Percentiles rank a stretch among this genome's conserved stretches.
These are phyloP conservation scores for Prunella strophiata DNA, from an alignment of 2,797 vertebrate genomes.

Conservation along the genomic window DNA sequence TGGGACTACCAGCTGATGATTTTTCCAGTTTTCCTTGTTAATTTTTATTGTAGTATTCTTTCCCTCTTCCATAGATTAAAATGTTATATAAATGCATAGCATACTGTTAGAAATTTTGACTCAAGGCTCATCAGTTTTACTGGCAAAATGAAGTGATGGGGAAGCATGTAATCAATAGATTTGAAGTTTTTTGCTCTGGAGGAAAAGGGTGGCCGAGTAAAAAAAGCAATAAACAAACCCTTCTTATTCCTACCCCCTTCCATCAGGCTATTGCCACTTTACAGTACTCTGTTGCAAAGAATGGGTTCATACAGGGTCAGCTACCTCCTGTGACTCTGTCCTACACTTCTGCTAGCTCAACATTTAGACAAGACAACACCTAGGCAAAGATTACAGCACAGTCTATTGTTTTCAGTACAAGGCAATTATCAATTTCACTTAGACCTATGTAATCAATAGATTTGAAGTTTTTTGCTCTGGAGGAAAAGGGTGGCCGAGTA, in stretches of 20 bases:
- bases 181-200: background rate
- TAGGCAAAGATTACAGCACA: background rate
- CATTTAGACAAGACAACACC: background rate
- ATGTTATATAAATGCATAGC: background rate
- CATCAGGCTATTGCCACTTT: background rate
- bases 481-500: accelerated
- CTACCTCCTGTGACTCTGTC: background rate
- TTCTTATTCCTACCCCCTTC: background rate
- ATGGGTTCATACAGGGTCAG: background rate
- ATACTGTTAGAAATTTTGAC: background rate
- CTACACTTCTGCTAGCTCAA: background rate
- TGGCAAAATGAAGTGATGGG: background rate
- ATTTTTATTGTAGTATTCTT: background rate
- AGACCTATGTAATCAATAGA: background rate
- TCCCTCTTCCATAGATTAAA: background rate
- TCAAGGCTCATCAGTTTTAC: background rate
- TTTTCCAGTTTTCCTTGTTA: background rate
- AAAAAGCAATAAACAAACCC: background rate
- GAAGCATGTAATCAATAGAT: background rate
- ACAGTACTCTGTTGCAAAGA: background rate
- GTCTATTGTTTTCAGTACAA: background rate
- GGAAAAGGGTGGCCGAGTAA: accelerated
- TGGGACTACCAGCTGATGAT: background rate
- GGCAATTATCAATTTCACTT: background rate
- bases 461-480: background rate